Conservation (phyloP, 2,888 invertebrate genomes). For the Cryptocheilus praepositus region DNA sequence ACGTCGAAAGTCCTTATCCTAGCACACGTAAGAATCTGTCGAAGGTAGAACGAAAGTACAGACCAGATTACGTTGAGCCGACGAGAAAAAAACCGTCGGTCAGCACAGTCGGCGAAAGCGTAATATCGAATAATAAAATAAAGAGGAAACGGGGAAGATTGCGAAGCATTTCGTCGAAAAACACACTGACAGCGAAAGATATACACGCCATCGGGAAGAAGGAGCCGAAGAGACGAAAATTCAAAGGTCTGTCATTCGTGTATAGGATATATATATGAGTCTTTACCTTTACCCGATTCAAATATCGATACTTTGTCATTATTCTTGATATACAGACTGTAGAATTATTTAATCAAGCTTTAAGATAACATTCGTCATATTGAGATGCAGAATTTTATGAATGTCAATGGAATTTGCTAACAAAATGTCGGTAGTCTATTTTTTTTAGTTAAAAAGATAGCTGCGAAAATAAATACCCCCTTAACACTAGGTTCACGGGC, state of each 20-base stretch:
- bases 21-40: background rate
- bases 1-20: background rate
- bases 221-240: conserved; percentile 44
- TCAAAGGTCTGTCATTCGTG: conserved; percentile 44
- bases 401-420: too few species aligned
- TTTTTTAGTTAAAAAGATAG: too few species aligned
- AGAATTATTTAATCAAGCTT: too few species aligned
- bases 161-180: conserved; percentile 61
- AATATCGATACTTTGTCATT: too few species aligned
- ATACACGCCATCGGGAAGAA: conserved; percentile 42
- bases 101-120: conserved; percentile 46
- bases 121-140: conserved; percentile 47
- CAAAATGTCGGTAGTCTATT: too few species aligned
- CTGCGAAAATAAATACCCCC: too few species aligned
- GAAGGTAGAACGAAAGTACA: conserved; percentile 36
- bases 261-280: too few species aligned
- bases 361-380: too few species aligned
- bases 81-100: conserved; percentile 37
- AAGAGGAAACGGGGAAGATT: conserved; percentile 58
- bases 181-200: conserved; percentile 61
- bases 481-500: too few species aligned
- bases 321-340: too few species aligned
- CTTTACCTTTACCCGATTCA: too few species aligned
- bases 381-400: too few species aligned
- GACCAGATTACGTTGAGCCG: conserved; percentile 24